Percentiles rank a stretch among this genome's conserved stretches.
These are phyloP conservation scores for Odontomyia ornata DNA, from an alignment of 2,888 invertebrate genomes.

Conservation along the genomic window DNA sequence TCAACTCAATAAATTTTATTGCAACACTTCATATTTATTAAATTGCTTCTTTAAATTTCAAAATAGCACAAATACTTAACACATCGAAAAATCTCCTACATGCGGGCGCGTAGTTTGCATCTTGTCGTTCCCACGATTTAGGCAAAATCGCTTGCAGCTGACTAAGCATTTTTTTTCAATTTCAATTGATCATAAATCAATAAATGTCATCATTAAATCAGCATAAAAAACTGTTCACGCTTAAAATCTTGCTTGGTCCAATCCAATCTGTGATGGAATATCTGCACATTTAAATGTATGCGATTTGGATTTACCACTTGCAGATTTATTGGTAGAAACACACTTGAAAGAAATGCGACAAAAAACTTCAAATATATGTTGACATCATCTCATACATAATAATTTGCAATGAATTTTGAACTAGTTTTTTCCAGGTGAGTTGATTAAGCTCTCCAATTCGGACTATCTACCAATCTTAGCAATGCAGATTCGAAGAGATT, in stretches of 20 bases:
- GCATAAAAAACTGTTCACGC: background rate
- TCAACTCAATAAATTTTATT: background rate
- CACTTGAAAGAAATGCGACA: slow-evolving; percentile 5
- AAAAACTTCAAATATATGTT: slow-evolving; percentile 17
- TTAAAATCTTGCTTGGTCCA: background rate
- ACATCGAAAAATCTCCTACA: no score
- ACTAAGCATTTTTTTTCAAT: slow-evolving; percentile 17
- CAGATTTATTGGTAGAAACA: background rate
- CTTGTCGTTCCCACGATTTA: slow-evolving; percentile 19
- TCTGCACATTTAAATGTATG: background rate
- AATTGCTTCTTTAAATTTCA: slow-evolving; percentile 13
- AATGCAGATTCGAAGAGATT: no score
- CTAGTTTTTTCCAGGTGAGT: background rate
- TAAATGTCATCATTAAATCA: slow-evolving; percentile 17
- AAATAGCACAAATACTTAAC: background rate
- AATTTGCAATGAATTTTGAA: slow-evolving; percentile 18
- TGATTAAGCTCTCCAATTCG: background rate
- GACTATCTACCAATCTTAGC: background rate
- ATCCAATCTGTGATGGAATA: background rate
- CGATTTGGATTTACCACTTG: background rate
- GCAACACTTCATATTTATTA: slow-evolving; percentile 14
- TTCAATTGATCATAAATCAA: slow-evolving; percentile 24
- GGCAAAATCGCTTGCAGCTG: background rate
- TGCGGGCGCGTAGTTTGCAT: background rate
- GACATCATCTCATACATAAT: slow-evolving; percentile 29